A percentile compares a stretch with the other conserved stretches of the same genome.
Conservation (phyloP, 2,797 vertebrate species). For the Diceros bicornis region DNA sequence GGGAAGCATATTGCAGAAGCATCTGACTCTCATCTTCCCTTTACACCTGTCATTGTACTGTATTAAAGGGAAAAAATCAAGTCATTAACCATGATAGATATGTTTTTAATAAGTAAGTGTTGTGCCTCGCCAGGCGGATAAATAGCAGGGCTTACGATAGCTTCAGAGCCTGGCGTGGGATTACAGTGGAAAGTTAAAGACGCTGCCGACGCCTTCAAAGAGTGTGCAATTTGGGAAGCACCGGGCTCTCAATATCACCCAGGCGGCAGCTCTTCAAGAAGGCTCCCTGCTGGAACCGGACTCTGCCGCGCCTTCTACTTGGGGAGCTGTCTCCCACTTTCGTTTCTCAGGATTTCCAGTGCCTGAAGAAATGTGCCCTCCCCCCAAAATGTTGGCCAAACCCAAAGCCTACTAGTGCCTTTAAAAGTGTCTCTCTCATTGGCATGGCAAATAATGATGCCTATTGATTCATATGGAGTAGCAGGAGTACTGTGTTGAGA, state of each 20-base stretch:
- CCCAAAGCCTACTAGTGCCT: neutral
- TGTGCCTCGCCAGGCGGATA: constrained; percentile 92
- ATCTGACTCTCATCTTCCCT: constrained; percentile 91
- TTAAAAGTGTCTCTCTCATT: neutral
- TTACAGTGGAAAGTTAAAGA: constrained; percentile 88
- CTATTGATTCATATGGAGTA: fast-evolving
- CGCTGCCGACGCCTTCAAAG: constrained; percentile 87
- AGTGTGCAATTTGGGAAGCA: constrained; percentile 82
- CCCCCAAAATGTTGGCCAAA: neutral
- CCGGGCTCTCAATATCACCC: constrained; percentile 80
- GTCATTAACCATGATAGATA: constrained; percentile 94
- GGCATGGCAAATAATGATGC: too few relatives aligned
- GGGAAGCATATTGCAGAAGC: constrained; percentile 92
- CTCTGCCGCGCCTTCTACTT: constrained; percentile 76
- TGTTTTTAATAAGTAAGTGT: constrained; percentile 93
- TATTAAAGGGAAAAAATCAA: constrained; percentile 91
- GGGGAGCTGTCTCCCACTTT: neutral
- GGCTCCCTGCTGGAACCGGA: constrained; percentile 74
- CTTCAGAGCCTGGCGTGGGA: constrained; percentile 87
- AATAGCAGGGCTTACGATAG: constrained; percentile 91
- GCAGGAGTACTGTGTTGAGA: constrained; percentile 30
- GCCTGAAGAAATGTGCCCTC: constrained; percentile 60
- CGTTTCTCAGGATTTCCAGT: constrained; percentile 69
- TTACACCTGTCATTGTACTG: constrained; percentile 92
- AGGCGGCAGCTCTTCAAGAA: constrained; percentile 74